Conservation (phyloP, 2,113 vertebrate species). For the Hiodon tergisus region DNA sequence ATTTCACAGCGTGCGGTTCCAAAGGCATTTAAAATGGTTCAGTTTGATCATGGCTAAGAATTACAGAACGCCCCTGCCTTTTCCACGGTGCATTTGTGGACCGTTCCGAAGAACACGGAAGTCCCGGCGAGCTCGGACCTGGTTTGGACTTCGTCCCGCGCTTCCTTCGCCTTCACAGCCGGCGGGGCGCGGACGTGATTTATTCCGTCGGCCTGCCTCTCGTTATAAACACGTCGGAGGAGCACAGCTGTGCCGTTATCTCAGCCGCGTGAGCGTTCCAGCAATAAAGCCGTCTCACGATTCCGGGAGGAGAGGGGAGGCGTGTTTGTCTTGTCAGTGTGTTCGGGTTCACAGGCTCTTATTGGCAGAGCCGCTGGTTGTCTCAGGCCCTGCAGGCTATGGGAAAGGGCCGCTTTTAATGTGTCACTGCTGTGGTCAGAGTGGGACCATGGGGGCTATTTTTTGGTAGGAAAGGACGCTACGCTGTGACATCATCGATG, state of each 20-base stretch:
- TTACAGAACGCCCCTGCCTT: not conserved
- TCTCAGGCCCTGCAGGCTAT: conserved; percentile 37
- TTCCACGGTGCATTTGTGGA: not conserved
- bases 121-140: not conserved
- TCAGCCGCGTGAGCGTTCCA: not conserved
- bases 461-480: no score
- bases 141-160: not conserved
- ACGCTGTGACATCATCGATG: no score
- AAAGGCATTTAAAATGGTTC: not conserved
- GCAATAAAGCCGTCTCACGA: not conserved
- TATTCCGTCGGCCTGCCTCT: not conserved
- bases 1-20: not conserved
- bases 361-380: conserved; percentile 38
- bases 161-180: not conserved
- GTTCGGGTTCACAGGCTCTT: conserved; percentile 43
- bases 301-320: conserved; percentile 6
- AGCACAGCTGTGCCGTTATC: not conserved
- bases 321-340: conserved; percentile 35
- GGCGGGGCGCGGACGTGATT: not conserved
- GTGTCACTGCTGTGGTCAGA: not conserved
- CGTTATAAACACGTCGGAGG: not conserved
- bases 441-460: no score
- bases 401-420: conserved; percentile 26
- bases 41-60: not conserved
- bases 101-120: no score